Conservation (phyloP, 2,888 invertebrate genomes). For the Carcina quercana region DNA sequence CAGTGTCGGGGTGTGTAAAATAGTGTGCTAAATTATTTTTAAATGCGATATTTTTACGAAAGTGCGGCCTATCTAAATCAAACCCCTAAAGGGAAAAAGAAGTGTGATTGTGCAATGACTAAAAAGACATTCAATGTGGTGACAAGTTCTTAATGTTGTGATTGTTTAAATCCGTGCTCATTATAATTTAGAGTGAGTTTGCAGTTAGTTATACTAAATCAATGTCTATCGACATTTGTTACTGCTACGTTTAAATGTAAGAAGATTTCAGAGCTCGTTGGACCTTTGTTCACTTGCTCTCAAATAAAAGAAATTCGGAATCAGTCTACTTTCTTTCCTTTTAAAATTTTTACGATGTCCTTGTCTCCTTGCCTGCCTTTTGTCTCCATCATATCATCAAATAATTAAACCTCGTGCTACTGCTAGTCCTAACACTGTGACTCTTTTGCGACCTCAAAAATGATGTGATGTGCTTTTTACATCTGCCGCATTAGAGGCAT, state of each 20-base stretch:
- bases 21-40: background rate
- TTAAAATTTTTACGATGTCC: too few species aligned
- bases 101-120: too few species aligned
- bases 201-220: constrained; percentile 33
- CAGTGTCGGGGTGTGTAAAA: constrained; percentile 3
- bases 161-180: constrained; percentile 50
- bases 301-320: constrained; percentile 21
- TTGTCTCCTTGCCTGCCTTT: too few species aligned
- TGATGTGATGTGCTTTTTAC: too few species aligned
- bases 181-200: constrained; percentile 42
- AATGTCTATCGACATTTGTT: constrained; percentile 47
- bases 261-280: constrained; percentile 55
- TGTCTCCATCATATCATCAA: too few species aligned
- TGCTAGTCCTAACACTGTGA: too few species aligned
- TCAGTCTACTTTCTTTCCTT: constrained; percentile 2
- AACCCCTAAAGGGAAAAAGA: too few species aligned
- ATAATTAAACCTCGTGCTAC: too few species aligned
- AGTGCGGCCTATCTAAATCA: constrained; percentile 9
- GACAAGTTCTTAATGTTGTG: constrained; percentile 49
- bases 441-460: too few species aligned
- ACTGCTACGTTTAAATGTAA: constrained; percentile 28
- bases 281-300: constrained; percentile 69
- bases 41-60: background rate
- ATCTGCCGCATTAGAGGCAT: too few species aligned
- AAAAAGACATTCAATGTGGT: constrained; percentile 22